These are phyloP conservation scores for Phrynocephalus versicolor DNA, from an alignment of 2,113 vertebrate species.

Conservation along the genomic window DNA sequence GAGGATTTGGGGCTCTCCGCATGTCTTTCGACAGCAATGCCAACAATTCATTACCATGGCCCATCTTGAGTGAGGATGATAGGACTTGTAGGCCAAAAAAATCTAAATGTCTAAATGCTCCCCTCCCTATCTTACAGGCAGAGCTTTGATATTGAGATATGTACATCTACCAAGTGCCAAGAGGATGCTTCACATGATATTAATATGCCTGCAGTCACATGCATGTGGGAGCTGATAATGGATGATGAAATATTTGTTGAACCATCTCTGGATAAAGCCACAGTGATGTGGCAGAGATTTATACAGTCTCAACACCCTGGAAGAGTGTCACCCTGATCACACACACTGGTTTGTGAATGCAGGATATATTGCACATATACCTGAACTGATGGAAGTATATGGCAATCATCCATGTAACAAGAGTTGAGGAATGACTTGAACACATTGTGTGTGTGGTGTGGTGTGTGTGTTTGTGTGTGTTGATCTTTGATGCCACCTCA, in stretches of 20 bases:
- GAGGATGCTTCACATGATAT: background rate
- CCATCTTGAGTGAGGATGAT: too few relatives aligned
- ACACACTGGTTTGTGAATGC: background rate
- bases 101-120: too few relatives aligned
- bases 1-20: too few relatives aligned
- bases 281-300: background rate
- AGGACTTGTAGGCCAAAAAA: too few relatives aligned
- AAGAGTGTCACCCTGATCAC: background rate
- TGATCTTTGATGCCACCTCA: background rate
- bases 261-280: background rate
- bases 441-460: background rate
- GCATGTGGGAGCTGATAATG: background rate
- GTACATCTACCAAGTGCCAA: background rate
- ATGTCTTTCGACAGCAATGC: too few relatives aligned
- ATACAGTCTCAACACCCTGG: background rate
- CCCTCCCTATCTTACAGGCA: too few relatives aligned
- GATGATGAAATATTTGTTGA: background rate
- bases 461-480: too few relatives aligned
- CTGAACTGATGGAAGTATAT: background rate
- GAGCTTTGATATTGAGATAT: too few relatives aligned
- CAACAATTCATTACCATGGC: too few relatives aligned
- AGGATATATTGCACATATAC: too few relatives aligned
- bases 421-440: background rate
- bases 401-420: background rate
- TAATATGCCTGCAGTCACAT: background rate